phyloP scores from a whole-genome alignment of 1,140 invertebrate genomes.

The Diabrotica undecimpunctata region DNA sequence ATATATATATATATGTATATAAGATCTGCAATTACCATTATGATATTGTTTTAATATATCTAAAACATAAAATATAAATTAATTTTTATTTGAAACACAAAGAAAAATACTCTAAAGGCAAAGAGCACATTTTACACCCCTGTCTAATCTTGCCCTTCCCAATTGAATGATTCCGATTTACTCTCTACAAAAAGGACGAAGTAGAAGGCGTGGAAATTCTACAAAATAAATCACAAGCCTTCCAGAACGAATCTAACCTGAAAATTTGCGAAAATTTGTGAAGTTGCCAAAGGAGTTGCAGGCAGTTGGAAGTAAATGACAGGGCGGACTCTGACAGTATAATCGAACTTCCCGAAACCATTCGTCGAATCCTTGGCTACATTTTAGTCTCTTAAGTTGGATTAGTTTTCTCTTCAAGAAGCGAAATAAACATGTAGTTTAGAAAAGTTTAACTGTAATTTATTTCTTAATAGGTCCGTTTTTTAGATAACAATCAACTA shows the following conservation, averaged over 20 bases:
- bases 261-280: constrained; percentile 13
- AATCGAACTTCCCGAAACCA: background rate
- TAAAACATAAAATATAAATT: too few relatives aligned
- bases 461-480: too few relatives aligned
- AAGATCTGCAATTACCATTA: too few relatives aligned
- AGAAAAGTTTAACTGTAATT: too few relatives aligned
- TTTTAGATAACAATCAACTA: too few relatives aligned
- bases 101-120: background rate
- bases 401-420: background rate
- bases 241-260: constrained; percentile 8
- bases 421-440: background rate
- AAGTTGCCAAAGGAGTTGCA: background rate
- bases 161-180: constrained; percentile 3
- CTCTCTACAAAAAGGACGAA: background rate
- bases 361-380: background rate
- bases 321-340: constrained; percentile 2
- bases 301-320: background rate
- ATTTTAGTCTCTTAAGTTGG: constrained; percentile 3
- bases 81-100: too few relatives aligned
- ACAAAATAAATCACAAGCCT: background rate
- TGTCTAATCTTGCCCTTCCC: background rate
- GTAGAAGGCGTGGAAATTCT: background rate
- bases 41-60: too few relatives aligned
- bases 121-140: background rate
- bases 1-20: too few relatives aligned